Evolutionary conservation across 1,140 invertebrate genomes (phyloP).

Genomic region (Acromyrmex echinatior): DNA sequence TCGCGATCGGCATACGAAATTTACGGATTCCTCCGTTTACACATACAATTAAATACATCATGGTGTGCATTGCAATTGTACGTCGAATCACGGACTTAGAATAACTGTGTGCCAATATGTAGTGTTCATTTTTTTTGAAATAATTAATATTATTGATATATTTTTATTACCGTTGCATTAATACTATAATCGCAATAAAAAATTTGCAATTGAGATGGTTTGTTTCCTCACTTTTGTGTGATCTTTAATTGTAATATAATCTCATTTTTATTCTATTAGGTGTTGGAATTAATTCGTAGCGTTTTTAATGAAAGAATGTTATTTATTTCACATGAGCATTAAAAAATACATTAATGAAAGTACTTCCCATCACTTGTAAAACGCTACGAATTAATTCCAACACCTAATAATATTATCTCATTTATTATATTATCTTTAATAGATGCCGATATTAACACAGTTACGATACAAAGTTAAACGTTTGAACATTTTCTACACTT

Average conservation of each 20-base stretch:
- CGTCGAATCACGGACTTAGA: neutral
- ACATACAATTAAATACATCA: slow-evolving; percentile 76
- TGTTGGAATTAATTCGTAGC: too few species aligned
- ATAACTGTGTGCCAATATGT: neutral
- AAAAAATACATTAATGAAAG: too few species aligned
- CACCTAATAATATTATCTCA: too few species aligned
- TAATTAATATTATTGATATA: neutral
- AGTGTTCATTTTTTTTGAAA: neutral
- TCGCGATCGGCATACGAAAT: slow-evolving; percentile 75
- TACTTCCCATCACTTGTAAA: too few species aligned
- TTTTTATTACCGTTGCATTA: neutral
- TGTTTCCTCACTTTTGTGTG: too few species aligned
- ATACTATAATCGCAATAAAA: neutral
- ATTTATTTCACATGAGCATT: too few species aligned
- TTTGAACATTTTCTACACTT: neutral
- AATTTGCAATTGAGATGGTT: neutral
- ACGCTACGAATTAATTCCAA: too few species aligned
- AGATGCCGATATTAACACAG: slow-evolving; percentile 1
- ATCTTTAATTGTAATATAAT: neutral
- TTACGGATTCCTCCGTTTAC: slow-evolving; percentile 69
- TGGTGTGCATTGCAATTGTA: neutral
- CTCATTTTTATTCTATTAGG: neutral
- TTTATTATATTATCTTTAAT: neutral
- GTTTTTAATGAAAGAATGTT: too few species aligned
- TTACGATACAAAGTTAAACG: neutral